Conservation (phyloP, 2,113 vertebrate species). For the Paratilapia polleni region DNA sequence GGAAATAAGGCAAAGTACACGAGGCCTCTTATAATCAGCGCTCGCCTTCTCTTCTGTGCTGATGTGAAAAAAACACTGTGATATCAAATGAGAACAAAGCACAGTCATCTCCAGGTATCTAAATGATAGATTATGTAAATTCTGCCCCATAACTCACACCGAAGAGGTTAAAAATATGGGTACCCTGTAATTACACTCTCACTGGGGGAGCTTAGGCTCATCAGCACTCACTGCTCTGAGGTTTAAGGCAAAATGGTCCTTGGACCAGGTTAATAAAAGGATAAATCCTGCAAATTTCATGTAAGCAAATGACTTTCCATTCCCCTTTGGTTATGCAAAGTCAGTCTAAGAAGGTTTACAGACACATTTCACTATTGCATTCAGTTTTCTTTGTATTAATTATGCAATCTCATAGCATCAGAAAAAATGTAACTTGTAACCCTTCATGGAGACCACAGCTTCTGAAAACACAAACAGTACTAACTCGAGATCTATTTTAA, state of each 20-base stretch:
- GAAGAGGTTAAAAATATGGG: constrained; percentile 42
- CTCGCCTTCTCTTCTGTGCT: background rate
- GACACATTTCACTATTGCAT: background rate
- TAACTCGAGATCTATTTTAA: background rate
- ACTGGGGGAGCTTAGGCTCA: constrained; percentile 33
- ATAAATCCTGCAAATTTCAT: constrained; percentile 11
- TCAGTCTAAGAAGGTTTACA: constrained; percentile 22
- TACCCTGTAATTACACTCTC: constrained; percentile 53
- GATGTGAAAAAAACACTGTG: constrained; percentile 27
- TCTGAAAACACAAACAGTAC: background rate
- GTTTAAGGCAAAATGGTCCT: constrained; percentile 43
- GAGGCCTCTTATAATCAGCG: constrained; percentile 20
- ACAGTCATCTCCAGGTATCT: constrained; percentile 35
- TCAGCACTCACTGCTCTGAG: constrained; percentile 20
- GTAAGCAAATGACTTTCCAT: background rate
- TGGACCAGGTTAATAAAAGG: constrained; percentile 37
- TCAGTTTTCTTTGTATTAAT: background rate
- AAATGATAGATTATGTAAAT: constrained; percentile 64
- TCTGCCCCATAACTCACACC: constrained; percentile 31
- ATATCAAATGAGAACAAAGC: constrained; percentile 30
- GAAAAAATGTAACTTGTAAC: background rate
- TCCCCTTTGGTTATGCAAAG: background rate
- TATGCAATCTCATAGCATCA: background rate
- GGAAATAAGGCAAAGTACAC: constrained; percentile 21
- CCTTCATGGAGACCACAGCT: background rate